Base-by-base conservation (phyloP, 2,888 invertebrate species). In the Apamea crenata region DNA sequence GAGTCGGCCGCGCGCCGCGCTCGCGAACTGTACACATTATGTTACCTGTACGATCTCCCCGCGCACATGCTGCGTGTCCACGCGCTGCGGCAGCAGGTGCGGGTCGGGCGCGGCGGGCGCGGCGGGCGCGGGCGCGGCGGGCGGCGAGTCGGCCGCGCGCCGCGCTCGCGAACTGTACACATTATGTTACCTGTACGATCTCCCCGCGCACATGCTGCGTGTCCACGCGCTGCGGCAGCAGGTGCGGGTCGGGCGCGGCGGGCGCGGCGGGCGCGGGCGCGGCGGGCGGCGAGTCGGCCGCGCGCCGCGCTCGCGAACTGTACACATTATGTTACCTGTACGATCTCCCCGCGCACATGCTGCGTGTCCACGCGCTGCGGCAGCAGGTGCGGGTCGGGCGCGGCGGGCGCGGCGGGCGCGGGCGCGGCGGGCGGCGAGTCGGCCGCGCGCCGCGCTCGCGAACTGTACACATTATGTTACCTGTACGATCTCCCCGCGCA, bases 301-400 rank as follows among this genome's bases (percentile, higher is more conserved):
- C n/a, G n/a, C 14, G 47, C 14, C 47, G 47, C 2, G 50, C 50
- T 14, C 47, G 47, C 93, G 59, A 56, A 25, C 71, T 56, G 40
- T 36, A 25, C 14, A 71, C 40, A 18, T 36, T 71, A 36, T 50
- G 73, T 63, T 63, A 97, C 80, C 80, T 80, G 80, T 5, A 80
- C 80, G 47, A 80, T 68, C 12, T 80, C 78, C 29, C 79, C 79
- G 65, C 56, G 53, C 25, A 78, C 67, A 12, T 74, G 47, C 74
- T 95, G 94, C 8, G 97, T 97, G 91, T 98, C 98, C 8, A 98
- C 97, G 12, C 96, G 89, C 72, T 96, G 95, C 36, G 98, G 98
- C 73, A 95, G 91, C 78, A 98, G 96, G 50, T 74, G 74, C 66
- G 74, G 65, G 65, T 74, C 74, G 32, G 93, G 69, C 69, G 75